phyloP scores from a whole-genome alignment of 2,797 vertebrate genomes.

The Neopelma chrysocephalum region DNA sequence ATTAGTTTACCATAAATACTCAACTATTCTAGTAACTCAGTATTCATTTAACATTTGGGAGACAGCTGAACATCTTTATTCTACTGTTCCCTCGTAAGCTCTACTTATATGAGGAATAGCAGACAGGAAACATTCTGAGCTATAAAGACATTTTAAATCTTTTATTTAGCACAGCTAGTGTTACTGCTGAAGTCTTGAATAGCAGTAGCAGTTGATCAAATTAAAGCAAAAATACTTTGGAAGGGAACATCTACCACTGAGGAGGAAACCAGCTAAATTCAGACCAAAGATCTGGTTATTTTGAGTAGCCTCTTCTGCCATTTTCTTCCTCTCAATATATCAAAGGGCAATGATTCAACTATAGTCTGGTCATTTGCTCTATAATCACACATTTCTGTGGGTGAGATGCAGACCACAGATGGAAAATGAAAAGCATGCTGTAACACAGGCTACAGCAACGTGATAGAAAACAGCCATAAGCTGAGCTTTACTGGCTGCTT shows the following conservation, averaged over 20 bases:
- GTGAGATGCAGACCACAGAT: background rate
- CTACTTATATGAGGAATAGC: background rate
- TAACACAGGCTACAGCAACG: background rate
- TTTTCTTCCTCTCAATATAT: background rate
- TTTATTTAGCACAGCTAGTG: background rate
- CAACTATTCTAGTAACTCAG: background rate
- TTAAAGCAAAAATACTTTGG: background rate
- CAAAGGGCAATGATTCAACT: background rate
- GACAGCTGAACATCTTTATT: background rate
- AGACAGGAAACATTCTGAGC: background rate
- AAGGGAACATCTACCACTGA: background rate
- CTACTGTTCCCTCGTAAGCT: background rate
- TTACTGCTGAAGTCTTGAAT: background rate
- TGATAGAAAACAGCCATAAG: constrained; percentile 12
- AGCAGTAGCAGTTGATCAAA: background rate
- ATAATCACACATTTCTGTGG: background rate
- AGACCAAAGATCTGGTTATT: background rate
- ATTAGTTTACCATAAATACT: background rate
- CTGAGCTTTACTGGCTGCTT: constrained; percentile 11
- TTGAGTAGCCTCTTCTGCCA: background rate
- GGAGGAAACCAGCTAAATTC: background rate
- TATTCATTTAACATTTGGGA: background rate
- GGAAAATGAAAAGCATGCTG: background rate
- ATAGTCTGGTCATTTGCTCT: background rate
- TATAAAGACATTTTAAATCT: background rate